phyloP scores from a whole-genome alignment of 2,888 invertebrate species.

The Eupithecia inturbata region DNA sequence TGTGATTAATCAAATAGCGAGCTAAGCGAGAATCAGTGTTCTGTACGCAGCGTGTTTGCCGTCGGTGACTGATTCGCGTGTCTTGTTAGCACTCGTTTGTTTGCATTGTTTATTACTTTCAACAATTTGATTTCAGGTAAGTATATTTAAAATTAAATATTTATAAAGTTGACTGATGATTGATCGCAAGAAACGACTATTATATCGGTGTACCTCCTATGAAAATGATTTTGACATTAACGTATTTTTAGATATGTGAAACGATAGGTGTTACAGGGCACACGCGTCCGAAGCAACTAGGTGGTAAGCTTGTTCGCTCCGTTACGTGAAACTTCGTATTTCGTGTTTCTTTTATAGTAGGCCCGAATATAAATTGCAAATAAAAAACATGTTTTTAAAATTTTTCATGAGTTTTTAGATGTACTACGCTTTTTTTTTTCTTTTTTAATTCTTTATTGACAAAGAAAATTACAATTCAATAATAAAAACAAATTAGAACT shows the following conservation, averaged over 20 bases:
- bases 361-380: too few species aligned
- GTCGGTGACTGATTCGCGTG: conserved; percentile 15
- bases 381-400: too few species aligned
- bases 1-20: conserved; percentile 49
- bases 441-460: too few species aligned
- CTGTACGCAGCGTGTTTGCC: conserved; percentile 21
- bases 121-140: not conserved
- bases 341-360: not conserved
- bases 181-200: not conserved
- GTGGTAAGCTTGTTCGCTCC: not conserved
- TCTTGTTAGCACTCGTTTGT: conserved; percentile 14
- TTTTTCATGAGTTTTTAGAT: too few species aligned
- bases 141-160: not conserved
- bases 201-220: too few species aligned
- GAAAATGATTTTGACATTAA: too few species aligned
- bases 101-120: conserved; percentile 13
- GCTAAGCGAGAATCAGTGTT: conserved; percentile 38
- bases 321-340: not conserved
- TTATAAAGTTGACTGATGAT: not conserved
- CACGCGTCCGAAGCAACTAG: too few species aligned
- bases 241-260: too few species aligned
- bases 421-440: too few species aligned
- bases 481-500: too few species aligned
- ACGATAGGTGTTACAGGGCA: too few species aligned
- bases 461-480: too few species aligned